These are phyloP conservation scores for Rugalucina vietnamica DNA, from an alignment of 2,888 invertebrate species.

Conservation along the genomic window DNA sequence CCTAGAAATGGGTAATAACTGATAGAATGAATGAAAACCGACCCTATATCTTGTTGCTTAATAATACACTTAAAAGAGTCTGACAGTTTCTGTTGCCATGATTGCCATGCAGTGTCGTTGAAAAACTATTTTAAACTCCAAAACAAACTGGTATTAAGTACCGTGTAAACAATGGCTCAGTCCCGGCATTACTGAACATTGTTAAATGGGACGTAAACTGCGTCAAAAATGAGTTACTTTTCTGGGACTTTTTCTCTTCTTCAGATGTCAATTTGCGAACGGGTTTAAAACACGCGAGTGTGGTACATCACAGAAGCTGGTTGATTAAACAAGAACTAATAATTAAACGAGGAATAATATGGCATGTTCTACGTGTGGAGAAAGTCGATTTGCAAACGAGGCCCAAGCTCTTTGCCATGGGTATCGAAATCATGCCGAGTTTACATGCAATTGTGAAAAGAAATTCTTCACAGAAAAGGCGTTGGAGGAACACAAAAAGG, in stretches of 20 bases:
- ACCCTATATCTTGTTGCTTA: too few species aligned
- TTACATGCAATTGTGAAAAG: not conserved
- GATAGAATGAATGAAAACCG: too few species aligned
- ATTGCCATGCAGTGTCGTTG: not conserved
- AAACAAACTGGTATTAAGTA: not conserved
- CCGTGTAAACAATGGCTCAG: not conserved
- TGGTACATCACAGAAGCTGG: not conserved
- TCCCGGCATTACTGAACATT: too few species aligned
- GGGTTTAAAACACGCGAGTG: not conserved
- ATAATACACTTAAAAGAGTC: too few species aligned
- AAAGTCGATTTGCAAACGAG: not conserved
- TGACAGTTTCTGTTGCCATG: too few species aligned
- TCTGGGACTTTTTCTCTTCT: not conserved
- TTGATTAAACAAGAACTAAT: too few species aligned
- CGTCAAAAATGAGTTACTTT: not conserved
- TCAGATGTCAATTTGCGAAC: not conserved
- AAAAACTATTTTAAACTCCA: not conserved
- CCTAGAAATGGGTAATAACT: too few species aligned
- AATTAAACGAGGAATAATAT: not conserved
- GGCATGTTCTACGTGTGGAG: not conserved
- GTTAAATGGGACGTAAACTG: too few species aligned
- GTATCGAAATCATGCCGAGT: not conserved
- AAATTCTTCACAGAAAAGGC: not conserved
- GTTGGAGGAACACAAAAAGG: not conserved
- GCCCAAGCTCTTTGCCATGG: not conserved